Evolutionary conservation across 37 sponge, comb jelly and placozoan genomes (phyloP).

Genomic region (Agelas oroides): DNA sequence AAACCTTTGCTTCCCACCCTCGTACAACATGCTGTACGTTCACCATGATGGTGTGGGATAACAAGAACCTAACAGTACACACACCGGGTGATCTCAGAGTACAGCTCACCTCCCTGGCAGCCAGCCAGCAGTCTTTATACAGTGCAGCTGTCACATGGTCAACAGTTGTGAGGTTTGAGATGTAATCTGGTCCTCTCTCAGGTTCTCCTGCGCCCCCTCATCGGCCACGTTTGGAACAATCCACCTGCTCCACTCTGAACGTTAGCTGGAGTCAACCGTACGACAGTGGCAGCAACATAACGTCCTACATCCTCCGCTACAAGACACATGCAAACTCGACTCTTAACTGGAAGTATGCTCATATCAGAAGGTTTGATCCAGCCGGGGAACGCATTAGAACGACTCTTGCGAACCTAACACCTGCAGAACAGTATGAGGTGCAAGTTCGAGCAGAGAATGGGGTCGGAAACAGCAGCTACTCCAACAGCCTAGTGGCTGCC

Average conservation of each 20-base stretch:
- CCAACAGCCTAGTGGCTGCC: background rate
- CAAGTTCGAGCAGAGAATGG: slow-evolving; percentile 16
- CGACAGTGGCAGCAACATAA: background rate
- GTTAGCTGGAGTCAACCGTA: background rate
- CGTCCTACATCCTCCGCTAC: slow-evolving; percentile 17
- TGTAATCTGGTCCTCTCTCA: no score
- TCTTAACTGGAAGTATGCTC: background rate
- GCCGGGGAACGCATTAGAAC: background rate
- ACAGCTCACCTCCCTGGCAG: no score
- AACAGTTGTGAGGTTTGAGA: no score
- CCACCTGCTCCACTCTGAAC: slow-evolving; percentile 1
- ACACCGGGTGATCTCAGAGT: no score
- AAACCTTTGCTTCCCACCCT: no score
- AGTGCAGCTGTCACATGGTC: no score
- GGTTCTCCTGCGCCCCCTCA: background rate
- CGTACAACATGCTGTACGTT: no score
- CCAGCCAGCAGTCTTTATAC: no score
- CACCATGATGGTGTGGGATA: no score
- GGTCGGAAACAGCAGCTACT: slow-evolving; percentile 15
- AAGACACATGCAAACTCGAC: background rate
- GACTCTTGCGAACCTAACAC: background rate
- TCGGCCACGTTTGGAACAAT: background rate
- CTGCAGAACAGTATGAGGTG: slow-evolving; percentile 3
- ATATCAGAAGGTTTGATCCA: background rate
- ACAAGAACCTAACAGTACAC: no score